Evolutionary conservation across 1,140 invertebrate species (phyloP), one percentile per base, ranked within the genome.

Genomic region (Tribolium madens): DNA sequence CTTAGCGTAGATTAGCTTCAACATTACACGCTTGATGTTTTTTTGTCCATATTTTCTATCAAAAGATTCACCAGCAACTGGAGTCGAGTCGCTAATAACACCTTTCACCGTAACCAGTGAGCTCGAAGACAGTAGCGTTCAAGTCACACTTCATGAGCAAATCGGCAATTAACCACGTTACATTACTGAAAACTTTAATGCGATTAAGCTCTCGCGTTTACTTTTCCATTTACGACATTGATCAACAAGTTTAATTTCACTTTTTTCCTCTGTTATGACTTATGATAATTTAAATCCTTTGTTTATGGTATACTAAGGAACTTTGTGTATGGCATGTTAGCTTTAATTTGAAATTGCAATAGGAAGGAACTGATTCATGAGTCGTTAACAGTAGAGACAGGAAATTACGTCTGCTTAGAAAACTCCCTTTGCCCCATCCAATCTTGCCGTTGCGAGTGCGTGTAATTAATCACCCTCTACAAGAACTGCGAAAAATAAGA

Each of bases 361-460:
- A 80, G 79, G 79, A 80, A 80, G 76, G 79, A 78, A 80, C 79
- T 76, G 76, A 76, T 80, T 78, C 73, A 60, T 52, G 69, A 71
- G 57, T 74, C 72, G 64, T 72, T 50, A 78, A 76, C 73, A 78
- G 76, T 57, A 75, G 69, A 42, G 31, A 46, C 76, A 76, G 79
- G 79, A 80, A 80, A 80, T 80, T 80, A 80, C 79, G 76, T 80
- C 79, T 73, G 73, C 76, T 76, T 76, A 76, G 70, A 69, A 73
- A 46, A 21, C 50, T 74, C 68, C 73, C 72, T 60, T 46, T 33
- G 42, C 48, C 36, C 36, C 13, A 26, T 68, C 77, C 73, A 72
- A 76, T 76, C 77, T 78, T 68, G 57, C 21, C 26, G 57, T 31
- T 78, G 46, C 46, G 69, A 75, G 71, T 79, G 73, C 47, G 60